Percentiles rank a stretch among this genome's conserved stretches.
These are phyloP conservation scores for Ageneiosus marmoratus DNA, from an alignment of 2,113 vertebrate species.

Conservation along the genomic window DNA sequence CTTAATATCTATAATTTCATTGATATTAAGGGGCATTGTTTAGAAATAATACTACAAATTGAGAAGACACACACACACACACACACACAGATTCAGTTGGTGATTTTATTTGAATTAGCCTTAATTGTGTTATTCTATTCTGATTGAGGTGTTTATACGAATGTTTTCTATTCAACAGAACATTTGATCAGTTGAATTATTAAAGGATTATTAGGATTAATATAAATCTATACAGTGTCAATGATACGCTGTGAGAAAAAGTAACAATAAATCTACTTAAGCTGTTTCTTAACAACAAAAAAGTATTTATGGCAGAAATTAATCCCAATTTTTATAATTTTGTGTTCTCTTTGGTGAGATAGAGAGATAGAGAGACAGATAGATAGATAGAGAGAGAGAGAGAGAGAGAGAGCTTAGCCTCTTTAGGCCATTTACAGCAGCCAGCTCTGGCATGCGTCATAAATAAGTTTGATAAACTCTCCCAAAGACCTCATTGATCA, in stretches of 20 bases:
- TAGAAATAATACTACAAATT: neutral
- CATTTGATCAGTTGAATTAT: neutral
- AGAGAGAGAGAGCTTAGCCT: neutral
- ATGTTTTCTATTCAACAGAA: neutral
- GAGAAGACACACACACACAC: neutral
- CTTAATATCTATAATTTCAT: neutral
- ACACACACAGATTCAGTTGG: neutral
- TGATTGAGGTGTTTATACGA: neutral
- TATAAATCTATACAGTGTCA: neutral
- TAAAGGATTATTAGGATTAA: neutral
- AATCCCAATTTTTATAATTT: neutral
- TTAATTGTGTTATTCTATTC: neutral
- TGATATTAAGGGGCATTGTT: neutral
- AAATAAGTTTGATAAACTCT: neutral
- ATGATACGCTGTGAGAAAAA: neutral
- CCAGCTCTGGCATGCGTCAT: constrained; percentile 3
- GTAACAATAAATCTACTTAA: neutral
- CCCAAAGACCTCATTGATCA: neutral
- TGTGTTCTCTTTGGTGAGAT: neutral
- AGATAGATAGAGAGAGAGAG: neutral
- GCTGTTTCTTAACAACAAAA: neutral
- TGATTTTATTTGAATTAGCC: neutral
- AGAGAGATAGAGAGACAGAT: neutral
- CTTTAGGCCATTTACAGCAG: neutral
- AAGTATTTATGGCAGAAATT: neutral